These are phyloP conservation scores for Melitaea cinxia DNA, from an alignment of 1,140 invertebrate species.

Conservation along the genomic window DNA sequence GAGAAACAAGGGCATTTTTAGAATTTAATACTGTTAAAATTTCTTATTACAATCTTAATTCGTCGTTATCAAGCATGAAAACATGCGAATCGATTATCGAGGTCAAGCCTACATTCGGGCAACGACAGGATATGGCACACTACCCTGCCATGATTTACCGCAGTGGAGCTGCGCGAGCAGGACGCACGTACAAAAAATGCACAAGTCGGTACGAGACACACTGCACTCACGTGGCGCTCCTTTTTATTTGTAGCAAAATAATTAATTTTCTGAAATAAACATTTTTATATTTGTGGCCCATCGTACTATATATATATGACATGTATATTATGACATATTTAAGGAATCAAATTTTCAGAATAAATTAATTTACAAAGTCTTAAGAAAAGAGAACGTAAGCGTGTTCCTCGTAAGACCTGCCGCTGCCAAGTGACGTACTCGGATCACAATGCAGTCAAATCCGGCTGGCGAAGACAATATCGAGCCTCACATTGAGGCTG, in stretches of 20 bases:
- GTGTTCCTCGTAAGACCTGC: slow-evolving; percentile 24
- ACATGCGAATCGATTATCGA: slow-evolving; percentile 49
- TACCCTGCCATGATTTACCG: slow-evolving; percentile 59
- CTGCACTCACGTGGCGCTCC: slow-evolving; percentile 23
- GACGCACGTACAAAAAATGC: slow-evolving; percentile 36
- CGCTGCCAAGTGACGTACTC: slow-evolving; percentile 46
- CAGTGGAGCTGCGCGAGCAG: slow-evolving; percentile 57
- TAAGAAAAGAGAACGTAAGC: neutral
- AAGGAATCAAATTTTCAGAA: no score
- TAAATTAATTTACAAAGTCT: no score
- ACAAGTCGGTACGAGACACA: slow-evolving; percentile 31
- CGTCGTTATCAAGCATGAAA: slow-evolving; percentile 27
- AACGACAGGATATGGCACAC: slow-evolving; percentile 53
- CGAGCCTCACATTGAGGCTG: slow-evolving; percentile 26
- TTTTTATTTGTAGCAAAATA: slow-evolving; percentile 21
- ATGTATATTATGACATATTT: no score
- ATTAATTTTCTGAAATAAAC: neutral
- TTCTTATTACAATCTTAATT: neutral
- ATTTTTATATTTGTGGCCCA: no score
- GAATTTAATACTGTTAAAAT: no score
- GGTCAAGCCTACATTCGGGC: slow-evolving; percentile 41
- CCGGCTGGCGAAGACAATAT: slow-evolving; percentile 27
- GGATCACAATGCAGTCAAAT: slow-evolving; percentile 35
- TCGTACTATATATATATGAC: no score
- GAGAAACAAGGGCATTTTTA: no score